Percentiles rank a stretch among this genome's conserved stretches.
phyloP scores from a whole-genome alignment of 2,113 vertebrate species.

The Globicephala melas region DNA sequence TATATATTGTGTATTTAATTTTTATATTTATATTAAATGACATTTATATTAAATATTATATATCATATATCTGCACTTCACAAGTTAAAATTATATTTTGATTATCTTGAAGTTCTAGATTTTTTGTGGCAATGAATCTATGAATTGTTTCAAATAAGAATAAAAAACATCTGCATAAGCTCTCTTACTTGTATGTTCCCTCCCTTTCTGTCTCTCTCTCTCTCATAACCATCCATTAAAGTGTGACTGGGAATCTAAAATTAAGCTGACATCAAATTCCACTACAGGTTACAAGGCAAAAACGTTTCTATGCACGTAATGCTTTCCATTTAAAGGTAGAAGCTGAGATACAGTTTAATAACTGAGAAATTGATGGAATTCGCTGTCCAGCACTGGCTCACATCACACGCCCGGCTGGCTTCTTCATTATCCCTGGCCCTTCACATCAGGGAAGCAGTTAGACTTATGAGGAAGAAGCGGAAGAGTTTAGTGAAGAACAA shows the following conservation, averaged over 20 bases:
- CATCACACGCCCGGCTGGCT: background rate
- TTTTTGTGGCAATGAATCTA: background rate
- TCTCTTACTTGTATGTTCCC: background rate
- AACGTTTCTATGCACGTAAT: background rate
- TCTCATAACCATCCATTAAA: background rate
- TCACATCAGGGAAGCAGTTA: slow-evolving; percentile 39
- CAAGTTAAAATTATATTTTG: slow-evolving; percentile 1
- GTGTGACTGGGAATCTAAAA: background rate
- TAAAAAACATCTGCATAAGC: background rate
- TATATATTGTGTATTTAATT: background rate
- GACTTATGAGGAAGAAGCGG: slow-evolving; percentile 10
- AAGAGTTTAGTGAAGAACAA: slow-evolving; percentile 73
- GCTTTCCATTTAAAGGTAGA: slow-evolving; percentile 49
- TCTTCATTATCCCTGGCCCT: slow-evolving; percentile 34
- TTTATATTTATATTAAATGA: background rate
- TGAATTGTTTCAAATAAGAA: background rate
- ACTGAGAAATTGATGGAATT: slow-evolving; percentile 37
- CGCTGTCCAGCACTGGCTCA: background rate
- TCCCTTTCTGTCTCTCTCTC: background rate
- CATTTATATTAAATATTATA: background rate
- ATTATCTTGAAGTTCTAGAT: background rate
- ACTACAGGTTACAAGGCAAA: background rate
- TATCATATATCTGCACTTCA: background rate
- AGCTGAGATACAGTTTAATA: slow-evolving; percentile 47
- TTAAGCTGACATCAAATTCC: slow-evolving; percentile 56